A percentile compares a stretch with the other conserved stretches of the same genome.
These are phyloP conservation scores for Chrysolina oricalcia DNA, from an alignment of 2,888 invertebrate species.

Conservation along the genomic window DNA sequence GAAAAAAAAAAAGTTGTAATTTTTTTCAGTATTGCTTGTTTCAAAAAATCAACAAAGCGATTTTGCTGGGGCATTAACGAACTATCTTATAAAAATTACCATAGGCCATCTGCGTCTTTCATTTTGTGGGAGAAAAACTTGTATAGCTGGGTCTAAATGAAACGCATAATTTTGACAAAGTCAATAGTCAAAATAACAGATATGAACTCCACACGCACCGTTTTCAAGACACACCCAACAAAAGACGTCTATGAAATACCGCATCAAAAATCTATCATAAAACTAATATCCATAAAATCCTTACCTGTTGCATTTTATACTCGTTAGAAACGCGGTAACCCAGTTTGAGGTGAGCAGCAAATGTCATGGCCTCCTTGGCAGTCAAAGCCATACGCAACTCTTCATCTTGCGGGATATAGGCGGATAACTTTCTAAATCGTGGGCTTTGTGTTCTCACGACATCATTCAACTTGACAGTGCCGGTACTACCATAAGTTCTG, in stretches of 20 bases:
- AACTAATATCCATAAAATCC: constrained; percentile 17
- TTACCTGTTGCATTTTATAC: constrained; percentile 82
- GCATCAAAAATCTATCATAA: not conserved
- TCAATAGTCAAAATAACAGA: not conserved
- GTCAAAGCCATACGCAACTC: constrained; percentile 82
- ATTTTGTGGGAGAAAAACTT: no score
- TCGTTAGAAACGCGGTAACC: constrained; percentile 80
- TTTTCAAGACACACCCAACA: not conserved
- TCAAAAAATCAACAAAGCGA: no score
- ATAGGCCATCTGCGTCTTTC: no score
- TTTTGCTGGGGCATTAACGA: no score
- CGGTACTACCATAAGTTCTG: constrained; percentile 68
- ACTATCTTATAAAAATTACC: no score
- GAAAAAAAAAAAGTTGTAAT: no score
- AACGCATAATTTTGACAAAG: no score
- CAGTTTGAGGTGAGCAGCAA: constrained; percentile 85
- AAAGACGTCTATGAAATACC: not conserved
- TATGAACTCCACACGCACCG: not conserved
- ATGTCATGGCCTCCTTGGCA: constrained; percentile 84
- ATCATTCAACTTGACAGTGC: constrained; percentile 66
- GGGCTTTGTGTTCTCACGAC: constrained; percentile 82
- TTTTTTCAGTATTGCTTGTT: no score
- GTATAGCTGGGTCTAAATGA: no score
- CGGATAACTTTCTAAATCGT: constrained; percentile 86
- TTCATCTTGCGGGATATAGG: constrained; percentile 89